Base-by-base conservation (phyloP, 35 echinoderm and acorn worm genomes). In the Patiria miniata region DNA sequence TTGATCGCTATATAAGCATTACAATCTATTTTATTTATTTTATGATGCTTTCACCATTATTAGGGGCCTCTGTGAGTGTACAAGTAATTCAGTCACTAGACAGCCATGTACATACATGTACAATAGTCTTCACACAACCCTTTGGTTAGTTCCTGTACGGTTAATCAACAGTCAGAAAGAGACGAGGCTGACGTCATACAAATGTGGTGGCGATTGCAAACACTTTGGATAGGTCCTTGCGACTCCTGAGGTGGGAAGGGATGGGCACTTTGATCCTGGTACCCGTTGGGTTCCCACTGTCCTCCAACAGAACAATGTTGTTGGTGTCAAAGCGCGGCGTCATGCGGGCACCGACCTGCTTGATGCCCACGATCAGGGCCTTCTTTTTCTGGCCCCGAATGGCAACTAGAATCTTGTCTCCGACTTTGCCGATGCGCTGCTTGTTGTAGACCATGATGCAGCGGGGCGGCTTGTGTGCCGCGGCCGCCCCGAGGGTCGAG, bases 361-460 rank as follows among this genome's bases (percentile, higher is more conserved):
- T 92, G 34, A 92, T 89, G 1, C 96, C 96, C 5, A 99, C 96
- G 5, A 94, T 88, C 60, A 99, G 68, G 14, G 88, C 93, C 77
- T 92, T 92, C 90, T 98, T 94, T 86, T 98, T 94, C 83, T 98
- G 88, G 44, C 95, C 95, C 52, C 78, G 94, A 55, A 95, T 90
- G 42, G 96, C 93, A 7, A 94, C 87, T 12, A 95, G 82, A 33
- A 94, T 78, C 68, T 91, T 99, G 65, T 99, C 96, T 37, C 96
- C 96, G 12, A 94, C 77, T 47, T 88, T 95, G 6, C 96, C 96
- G 12, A 99, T 79, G 15, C 84, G 54, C 54, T 91, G 83, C 51
- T 94, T 94, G 86, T 94, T 99, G 90, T 99, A 99, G 10, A 99
- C 96, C 53, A 94, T 93, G 39, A 99, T 99, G 61, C 93, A 92